Base-by-base conservation (phyloP, 2,888 invertebrate species). In the Eupeodes luniger region DNA sequence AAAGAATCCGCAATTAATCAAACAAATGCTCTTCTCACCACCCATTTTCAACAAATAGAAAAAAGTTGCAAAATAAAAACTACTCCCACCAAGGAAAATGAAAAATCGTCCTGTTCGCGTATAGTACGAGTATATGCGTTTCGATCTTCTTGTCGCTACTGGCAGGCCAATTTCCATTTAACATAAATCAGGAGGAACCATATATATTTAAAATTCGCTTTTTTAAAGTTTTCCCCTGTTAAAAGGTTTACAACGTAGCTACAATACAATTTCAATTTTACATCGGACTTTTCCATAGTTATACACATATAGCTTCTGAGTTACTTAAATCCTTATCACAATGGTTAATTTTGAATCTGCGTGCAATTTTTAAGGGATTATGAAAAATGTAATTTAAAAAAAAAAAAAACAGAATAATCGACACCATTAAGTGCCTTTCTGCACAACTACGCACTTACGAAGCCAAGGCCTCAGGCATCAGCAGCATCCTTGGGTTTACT, bases 151-250 rank as follows among this genome's bases (percentile, higher is more conserved):
- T 62, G 67, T 36, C 12, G 16, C 44, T 64, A 16, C 47, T 59
- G 51, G 44, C 10, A 74, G 74, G 74, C 69, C 83, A 83, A 79
- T 79, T 83, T 82, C 16, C 74, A 86, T 67, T 69, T 51, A 78
- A 62, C 74, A 78, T 86, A 78, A 82, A 86, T 86, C 67, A 61
- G 49, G 61, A 53, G 44, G 14, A 44, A 12, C 19, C 14, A 44
- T 62, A 14, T 55, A 70, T 40, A 69, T 75, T 78, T 19, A 57
- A 66, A 1, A 12, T 36, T 40, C 27, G 27, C 27, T 9, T 16
- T 59, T 62, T 69, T n/a, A 44, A 66, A 19, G 12, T 14, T n/a
- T 5, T 55, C 67, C 79, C 19, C 40, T 62, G 75, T 53, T 47
- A 69, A 27, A 16, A 16, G 27, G 16, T 51, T 55, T 40, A 47